These are phyloP conservation scores for Machimus atricapillus DNA, from an alignment of 2,888 invertebrate genomes.

Conservation along the genomic window DNA sequence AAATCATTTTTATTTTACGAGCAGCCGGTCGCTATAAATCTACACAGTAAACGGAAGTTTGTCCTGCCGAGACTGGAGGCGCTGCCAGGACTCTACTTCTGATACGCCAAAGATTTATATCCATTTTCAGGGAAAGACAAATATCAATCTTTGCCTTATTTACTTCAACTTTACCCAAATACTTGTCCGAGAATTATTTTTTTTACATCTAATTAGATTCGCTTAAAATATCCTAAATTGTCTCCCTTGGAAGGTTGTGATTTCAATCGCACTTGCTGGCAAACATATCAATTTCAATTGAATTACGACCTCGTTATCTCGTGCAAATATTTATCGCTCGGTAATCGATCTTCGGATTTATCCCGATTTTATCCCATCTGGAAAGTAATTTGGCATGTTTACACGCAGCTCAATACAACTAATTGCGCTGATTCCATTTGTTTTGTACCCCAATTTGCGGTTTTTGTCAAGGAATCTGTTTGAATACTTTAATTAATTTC, in stretches of 20 bases:
- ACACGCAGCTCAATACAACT: not conserved
- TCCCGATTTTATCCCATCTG: slow-evolving; percentile 37
- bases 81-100: not conserved
- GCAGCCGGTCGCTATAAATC: not conserved
- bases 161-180: not conserved
- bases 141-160: slow-evolving; percentile 6
- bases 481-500: slow-evolving; percentile 30
- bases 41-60: not conserved
- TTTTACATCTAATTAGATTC: slow-evolving; percentile 11
- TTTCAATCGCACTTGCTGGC: not conserved
- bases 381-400: slow-evolving; percentile 27
- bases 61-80: not conserved
- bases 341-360: slow-evolving; percentile 44
- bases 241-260: not conserved
- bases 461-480: slow-evolving; percentile 18
- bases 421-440: slow-evolving; percentile 30
- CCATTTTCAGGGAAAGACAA: not conserved
- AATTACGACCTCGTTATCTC: slow-evolving; percentile 45
- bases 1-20: not conserved
- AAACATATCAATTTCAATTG: slow-evolving; percentile 42
- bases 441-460: slow-evolving; percentile 20
- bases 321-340: slow-evolving; percentile 43
- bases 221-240: not conserved
- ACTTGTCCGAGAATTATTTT: not conserved
- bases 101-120: not conserved